Percentiles rank a stretch among this genome's conserved stretches.
phyloP scores from a whole-genome alignment of 1,140 invertebrate genomes.

The Leptopilina clavipes region DNA sequence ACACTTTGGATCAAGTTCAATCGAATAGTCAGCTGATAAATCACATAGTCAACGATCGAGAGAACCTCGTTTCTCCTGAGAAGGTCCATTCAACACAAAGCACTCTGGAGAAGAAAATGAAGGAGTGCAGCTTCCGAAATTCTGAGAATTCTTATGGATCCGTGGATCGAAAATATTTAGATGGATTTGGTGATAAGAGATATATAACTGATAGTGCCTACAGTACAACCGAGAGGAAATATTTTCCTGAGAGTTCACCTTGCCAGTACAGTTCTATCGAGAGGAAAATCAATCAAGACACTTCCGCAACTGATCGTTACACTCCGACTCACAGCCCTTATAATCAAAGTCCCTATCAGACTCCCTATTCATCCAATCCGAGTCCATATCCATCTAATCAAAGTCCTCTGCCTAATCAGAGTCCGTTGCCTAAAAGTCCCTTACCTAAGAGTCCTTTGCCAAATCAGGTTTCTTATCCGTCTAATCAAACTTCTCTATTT shows the following conservation, averaged over 20 bases:
- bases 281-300: conserved; percentile 65
- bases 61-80: conserved; percentile 67
- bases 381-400: too few species aligned
- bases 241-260: conserved; percentile 51
- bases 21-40: conserved; percentile 57
- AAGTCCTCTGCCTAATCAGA: too few species aligned
- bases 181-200: conserved; percentile 52
- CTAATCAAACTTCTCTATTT: neutral
- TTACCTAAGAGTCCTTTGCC: conserved; percentile 32
- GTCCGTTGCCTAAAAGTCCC: neutral
- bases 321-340: conserved; percentile 21
- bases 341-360: conserved; percentile 19
- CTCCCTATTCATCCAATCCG: too few species aligned
- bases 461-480: neutral
- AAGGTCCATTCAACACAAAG: conserved; percentile 69
- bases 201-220: conserved; percentile 50
- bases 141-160: conserved; percentile 57
- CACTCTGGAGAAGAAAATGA: conserved; percentile 68
- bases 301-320: conserved; percentile 48
- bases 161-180: conserved; percentile 47
- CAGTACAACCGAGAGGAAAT: conserved; percentile 50
- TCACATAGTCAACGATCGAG: conserved; percentile 61
- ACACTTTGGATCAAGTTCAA: conserved; percentile 60
- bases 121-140: conserved; percentile 57
- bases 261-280: conserved; percentile 68